Evolutionary conservation across 2,113 vertebrate genomes (phyloP).

Genomic region (Oryzias curvinotus): DNA sequence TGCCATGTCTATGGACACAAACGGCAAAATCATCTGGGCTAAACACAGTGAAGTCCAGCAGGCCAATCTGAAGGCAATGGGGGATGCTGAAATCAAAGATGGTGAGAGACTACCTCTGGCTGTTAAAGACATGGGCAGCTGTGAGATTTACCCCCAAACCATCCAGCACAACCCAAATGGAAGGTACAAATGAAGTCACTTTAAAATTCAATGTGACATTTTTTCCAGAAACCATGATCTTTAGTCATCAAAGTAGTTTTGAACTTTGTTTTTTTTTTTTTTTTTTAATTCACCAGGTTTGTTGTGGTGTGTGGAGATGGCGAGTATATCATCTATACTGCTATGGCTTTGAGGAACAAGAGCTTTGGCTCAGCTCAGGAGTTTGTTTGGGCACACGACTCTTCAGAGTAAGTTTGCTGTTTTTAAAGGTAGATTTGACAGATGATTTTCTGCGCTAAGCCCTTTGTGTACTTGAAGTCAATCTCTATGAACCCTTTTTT

Average conservation of each 20-base stretch:
- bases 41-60: slow-evolving; percentile 98
- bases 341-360: slow-evolving; percentile 98
- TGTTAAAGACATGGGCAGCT: slow-evolving; percentile 99
- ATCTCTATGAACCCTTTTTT: neutral
- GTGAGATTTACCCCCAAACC: slow-evolving; percentile 98
- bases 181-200: slow-evolving; percentile 73
- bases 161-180: slow-evolving; percentile 99
- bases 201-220: neutral
- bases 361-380: slow-evolving; percentile 98
- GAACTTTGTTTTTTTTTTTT: neutral
- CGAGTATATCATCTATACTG: slow-evolving; percentile 98
- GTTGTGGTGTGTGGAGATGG: slow-evolving; percentile 98
- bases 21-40: slow-evolving; percentile 98
- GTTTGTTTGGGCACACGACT: slow-evolving; percentile 98
- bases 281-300: slow-evolving; percentile 74
- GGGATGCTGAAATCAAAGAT: slow-evolving; percentile 96
- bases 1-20: slow-evolving; percentile 99
- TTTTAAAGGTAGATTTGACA: neutral
- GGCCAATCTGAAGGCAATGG: slow-evolving; percentile 99
- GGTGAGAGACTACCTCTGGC: slow-evolving; percentile 94
- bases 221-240: neutral
- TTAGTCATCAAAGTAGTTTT: neutral
- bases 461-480: neutral
- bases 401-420: slow-evolving; percentile 89
- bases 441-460: neutral